Percentiles rank a stretch among this genome's conserved stretches.
phyloP scores from a whole-genome alignment of 2,113 vertebrate species.

The Rynchops niger region DNA sequence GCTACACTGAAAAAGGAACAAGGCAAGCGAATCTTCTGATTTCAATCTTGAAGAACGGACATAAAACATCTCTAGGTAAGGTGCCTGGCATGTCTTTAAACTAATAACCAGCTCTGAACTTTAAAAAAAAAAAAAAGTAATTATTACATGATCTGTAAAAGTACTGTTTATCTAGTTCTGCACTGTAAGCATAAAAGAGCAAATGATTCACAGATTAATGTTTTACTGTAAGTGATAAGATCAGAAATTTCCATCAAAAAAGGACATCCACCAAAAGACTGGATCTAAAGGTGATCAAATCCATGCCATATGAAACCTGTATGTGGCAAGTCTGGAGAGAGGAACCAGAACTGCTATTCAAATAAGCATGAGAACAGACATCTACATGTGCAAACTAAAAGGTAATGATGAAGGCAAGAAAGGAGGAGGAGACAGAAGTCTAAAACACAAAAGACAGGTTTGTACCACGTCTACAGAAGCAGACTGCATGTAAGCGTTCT shows the following conservation, averaged over 20 bases:
- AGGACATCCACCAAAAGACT: neutral
- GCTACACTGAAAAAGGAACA: neutral
- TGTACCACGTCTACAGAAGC: neutral
- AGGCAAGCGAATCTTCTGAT: neutral
- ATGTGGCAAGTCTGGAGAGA: neutral
- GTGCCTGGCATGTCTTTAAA: neutral
- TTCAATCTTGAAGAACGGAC: neutral
- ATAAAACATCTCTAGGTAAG: neutral
- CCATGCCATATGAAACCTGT: rapidly evolving
- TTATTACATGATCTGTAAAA: neutral
- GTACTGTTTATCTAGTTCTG: neutral
- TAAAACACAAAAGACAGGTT: neutral
- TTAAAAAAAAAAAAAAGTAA: neutral
- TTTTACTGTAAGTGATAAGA: neutral
- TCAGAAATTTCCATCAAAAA: neutral
- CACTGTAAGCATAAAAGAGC: neutral
- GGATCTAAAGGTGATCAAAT: neutral
- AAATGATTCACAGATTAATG: neutral
- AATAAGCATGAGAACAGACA: neutral
- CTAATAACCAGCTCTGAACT: neutral
- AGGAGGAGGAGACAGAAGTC: neutral
- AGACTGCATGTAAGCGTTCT: neutral
- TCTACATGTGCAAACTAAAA: neutral
- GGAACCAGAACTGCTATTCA: neutral
- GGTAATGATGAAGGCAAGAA: neutral